Conservation (phyloP, 2,113 vertebrate species). For the Siniperca chuatsi region DNA sequence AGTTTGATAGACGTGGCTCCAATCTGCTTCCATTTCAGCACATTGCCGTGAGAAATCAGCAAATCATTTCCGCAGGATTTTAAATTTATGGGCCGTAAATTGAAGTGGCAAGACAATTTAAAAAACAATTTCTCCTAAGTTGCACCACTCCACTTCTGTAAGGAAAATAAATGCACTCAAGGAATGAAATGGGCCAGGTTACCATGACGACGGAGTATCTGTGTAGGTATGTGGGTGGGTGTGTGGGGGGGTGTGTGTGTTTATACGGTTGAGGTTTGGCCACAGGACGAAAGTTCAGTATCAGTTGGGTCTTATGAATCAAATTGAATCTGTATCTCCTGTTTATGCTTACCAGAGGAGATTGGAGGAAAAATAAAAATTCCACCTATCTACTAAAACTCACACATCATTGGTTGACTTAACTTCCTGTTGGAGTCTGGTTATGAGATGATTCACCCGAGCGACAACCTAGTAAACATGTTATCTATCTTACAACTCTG, state of each 20-base stretch:
- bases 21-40: slow-evolving; percentile 64
- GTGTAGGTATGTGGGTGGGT: slow-evolving; percentile 38
- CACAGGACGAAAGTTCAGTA: slow-evolving; percentile 52
- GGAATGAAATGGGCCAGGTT: slow-evolving; percentile 72
- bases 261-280: slow-evolving; percentile 40
- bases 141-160: slow-evolving; percentile 69
- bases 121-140: slow-evolving; percentile 84
- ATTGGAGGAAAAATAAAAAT: slow-evolving; percentile 15
- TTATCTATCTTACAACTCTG: slow-evolving; percentile 24
- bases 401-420: slow-evolving; percentile 46
- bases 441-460: slow-evolving; percentile 58
- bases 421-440: slow-evolving; percentile 55
- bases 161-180: slow-evolving; percentile 72
- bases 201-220: slow-evolving; percentile 76
- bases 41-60: slow-evolving; percentile 62
- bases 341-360: slow-evolving; percentile 65
- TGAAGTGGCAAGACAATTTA: slow-evolving; percentile 83
- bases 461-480: neutral
- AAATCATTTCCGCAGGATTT: slow-evolving; percentile 73
- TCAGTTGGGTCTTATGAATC: slow-evolving; percentile 66
- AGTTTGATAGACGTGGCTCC: slow-evolving; percentile 46
- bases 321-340: slow-evolving; percentile 73
- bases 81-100: slow-evolving; percentile 78
- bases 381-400: slow-evolving; percentile 35
- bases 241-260: slow-evolving; percentile 27